phyloP scores from a whole-genome alignment of 2,888 invertebrate species.

The Nomada lathburiana region DNA sequence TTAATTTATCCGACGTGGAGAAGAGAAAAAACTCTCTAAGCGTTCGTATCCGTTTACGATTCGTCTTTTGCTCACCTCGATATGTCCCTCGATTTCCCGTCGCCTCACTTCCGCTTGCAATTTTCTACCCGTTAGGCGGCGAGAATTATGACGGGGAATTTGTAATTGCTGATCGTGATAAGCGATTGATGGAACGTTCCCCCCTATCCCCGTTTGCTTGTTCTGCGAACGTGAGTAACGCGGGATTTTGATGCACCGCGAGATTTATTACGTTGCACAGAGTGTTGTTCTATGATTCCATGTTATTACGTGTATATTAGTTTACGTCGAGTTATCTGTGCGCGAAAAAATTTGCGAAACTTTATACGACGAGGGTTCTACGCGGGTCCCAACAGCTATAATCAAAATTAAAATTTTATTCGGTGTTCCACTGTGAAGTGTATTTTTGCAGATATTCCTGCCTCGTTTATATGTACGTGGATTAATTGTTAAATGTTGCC shows the following conservation, averaged over 20 bases:
- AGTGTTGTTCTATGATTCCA: slow-evolving; percentile 2
- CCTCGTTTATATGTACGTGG: too few relatives aligned
- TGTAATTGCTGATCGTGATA: slow-evolving; percentile 51
- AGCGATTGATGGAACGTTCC: slow-evolving; percentile 30
- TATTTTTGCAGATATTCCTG: too few relatives aligned
- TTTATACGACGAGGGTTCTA: slow-evolving; percentile 7
- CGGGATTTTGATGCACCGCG: slow-evolving; percentile 35
- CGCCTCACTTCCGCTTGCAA: slow-evolving; percentile 45
- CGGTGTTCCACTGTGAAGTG: too few relatives aligned
- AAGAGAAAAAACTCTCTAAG: slow-evolving; percentile 54
- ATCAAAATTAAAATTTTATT: too few relatives aligned
- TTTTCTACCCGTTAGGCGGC: slow-evolving; percentile 32
- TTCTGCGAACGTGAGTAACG: slow-evolving; percentile 30
- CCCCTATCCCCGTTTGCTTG: not conserved
- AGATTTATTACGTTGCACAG: slow-evolving; percentile 34
- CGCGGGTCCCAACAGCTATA: not conserved
- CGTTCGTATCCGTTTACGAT: slow-evolving; percentile 58
- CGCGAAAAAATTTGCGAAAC: slow-evolving; percentile 18
- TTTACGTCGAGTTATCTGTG: not conserved
- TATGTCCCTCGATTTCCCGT: slow-evolving; percentile 23
- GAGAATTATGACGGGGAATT: slow-evolving; percentile 48
- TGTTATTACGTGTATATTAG: not conserved
- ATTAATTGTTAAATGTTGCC: too few relatives aligned
- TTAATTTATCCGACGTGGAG: slow-evolving; percentile 61
- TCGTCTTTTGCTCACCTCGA: slow-evolving; percentile 26